Base-by-base conservation (phyloP, 2,113 vertebrate genomes). In the Lanius collurio region DNA sequence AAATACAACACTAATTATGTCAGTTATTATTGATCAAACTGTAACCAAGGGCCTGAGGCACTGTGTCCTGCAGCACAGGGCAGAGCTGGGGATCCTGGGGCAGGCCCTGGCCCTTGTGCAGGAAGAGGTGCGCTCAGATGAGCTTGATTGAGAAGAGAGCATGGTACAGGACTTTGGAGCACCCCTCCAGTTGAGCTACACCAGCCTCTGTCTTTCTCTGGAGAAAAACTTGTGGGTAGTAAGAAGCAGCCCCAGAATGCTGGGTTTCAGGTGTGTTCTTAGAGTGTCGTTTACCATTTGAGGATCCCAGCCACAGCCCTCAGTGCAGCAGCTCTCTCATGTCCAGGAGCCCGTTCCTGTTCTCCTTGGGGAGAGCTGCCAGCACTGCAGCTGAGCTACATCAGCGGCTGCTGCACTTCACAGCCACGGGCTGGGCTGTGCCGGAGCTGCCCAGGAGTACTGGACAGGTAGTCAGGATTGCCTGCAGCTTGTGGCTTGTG, bases 161-260 rank as follows among this genome's bases (percentile, higher is more conserved):
- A 69, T 1, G 3, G 74, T 19, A 35, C 57, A 31, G 11, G 44
- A 49, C 35, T 26, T 27, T 1, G 0, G 23, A 39, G 62, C 56
- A 42, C 21, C 27, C 1, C 8, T 35, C 19, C 4, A 0, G 0
- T 3, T 0, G 6, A 42, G 65, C 55, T 64, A 5, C 13, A 3
- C 3, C 2, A 39, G 22, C 35, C 52, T 13, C 0, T 3, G 13
- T 35, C 17, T 26, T 37, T 39, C 57, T 53, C 31, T 53, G 41
- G 30, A 39, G 12, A 60, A 62, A 23, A 62, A 27, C 21, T 27
- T 15, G 10, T 2, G 28, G 16, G 44, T 22, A 39, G 18, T 7
- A 64, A 24, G 2, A 31, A 35, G 1, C 1, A 84, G 52, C 28
- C 26, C 28, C 44, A 20, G 56, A 41, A 50, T 17, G 24, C 46